A percentile compares a stretch with the other conserved stretches of the same genome.
These are phyloP conservation scores for Delphinus delphis DNA, from an alignment of 2,113 vertebrate genomes.

Conservation along the genomic window DNA sequence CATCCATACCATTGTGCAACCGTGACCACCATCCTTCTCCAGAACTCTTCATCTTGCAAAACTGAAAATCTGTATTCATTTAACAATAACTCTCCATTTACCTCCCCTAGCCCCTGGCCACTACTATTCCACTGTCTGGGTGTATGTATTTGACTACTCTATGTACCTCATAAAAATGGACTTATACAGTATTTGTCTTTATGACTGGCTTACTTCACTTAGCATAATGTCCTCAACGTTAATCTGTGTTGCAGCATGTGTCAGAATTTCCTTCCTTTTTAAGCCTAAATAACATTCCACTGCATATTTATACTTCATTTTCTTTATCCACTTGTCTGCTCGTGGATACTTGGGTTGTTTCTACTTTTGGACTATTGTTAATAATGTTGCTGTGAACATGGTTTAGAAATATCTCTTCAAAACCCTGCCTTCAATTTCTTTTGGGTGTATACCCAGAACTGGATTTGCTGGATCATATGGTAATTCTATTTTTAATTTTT, in stretches of 20 bases:
- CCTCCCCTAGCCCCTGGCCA: not conserved
- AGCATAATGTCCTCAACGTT: not conserved
- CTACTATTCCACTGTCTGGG: not conserved
- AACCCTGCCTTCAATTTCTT: not conserved
- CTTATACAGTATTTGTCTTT: not conserved
- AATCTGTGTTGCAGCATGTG: not conserved
- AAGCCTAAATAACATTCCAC: not conserved
- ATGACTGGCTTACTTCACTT: not conserved
- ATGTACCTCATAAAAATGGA: not conserved
- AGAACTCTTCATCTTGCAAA: not conserved
- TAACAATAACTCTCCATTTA: not conserved
- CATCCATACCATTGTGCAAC: not conserved
- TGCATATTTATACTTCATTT: not conserved
- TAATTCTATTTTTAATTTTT: not conserved
- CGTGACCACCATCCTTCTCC: not conserved
- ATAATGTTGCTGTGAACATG: not conserved
- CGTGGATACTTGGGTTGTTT: not conserved
- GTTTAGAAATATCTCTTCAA: not conserved
- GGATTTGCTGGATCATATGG: not conserved
- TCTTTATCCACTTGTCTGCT: not conserved
- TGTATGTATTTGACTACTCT: not conserved
- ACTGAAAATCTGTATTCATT: not conserved
- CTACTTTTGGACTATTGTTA: not conserved
- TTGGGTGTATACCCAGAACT: not conserved
- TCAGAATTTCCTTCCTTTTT: not conserved